These are phyloP conservation scores for Synanthedon formicaeformis DNA, from an alignment of 2,888 invertebrate genomes.

Conservation along the genomic window DNA sequence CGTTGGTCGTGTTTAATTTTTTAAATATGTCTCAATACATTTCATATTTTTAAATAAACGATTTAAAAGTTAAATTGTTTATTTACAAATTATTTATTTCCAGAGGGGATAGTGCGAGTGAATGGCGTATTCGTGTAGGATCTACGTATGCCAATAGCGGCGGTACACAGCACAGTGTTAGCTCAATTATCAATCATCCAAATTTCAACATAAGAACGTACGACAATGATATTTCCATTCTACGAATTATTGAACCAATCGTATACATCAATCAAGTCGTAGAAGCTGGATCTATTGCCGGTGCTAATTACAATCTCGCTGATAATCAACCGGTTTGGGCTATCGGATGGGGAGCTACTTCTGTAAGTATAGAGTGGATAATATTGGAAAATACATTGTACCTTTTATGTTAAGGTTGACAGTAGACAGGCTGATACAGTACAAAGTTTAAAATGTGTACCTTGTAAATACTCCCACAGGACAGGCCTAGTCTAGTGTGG, in stretches of 20 bases:
- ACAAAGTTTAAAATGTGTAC: too few relatives aligned
- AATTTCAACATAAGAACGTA: conserved; percentile 19
- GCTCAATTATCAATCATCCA: conserved; percentile 23
- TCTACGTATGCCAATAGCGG: conserved; percentile 26
- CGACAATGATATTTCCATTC: conserved; percentile 35
- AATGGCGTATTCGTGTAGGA: conserved; percentile 31
- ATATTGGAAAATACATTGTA: too few relatives aligned
- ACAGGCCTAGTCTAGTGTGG: too few relatives aligned
- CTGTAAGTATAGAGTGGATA: conserved; percentile 18
- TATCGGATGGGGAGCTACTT: conserved; percentile 42
- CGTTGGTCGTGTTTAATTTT: too few relatives aligned
- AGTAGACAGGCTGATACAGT: too few relatives aligned
- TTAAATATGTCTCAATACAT: too few relatives aligned
- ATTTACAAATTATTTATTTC: conserved; percentile 3
- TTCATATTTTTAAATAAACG: too few relatives aligned
- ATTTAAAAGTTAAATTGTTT: too few relatives aligned
- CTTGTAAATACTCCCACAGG: too few relatives aligned
- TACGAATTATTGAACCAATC: conserved; percentile 20
- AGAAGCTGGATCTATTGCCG: conserved; percentile 20
- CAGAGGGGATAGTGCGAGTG: conserved; percentile 16
- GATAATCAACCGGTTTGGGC: conserved; percentile 36
- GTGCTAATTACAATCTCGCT: conserved; percentile 23
- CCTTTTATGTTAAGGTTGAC: too few relatives aligned
- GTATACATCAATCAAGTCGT: conserved; percentile 21
- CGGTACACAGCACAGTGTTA: conserved; percentile 17